Base-by-base conservation (phyloP, 2,888 invertebrate genomes). In the Heliconius charithonia region DNA sequence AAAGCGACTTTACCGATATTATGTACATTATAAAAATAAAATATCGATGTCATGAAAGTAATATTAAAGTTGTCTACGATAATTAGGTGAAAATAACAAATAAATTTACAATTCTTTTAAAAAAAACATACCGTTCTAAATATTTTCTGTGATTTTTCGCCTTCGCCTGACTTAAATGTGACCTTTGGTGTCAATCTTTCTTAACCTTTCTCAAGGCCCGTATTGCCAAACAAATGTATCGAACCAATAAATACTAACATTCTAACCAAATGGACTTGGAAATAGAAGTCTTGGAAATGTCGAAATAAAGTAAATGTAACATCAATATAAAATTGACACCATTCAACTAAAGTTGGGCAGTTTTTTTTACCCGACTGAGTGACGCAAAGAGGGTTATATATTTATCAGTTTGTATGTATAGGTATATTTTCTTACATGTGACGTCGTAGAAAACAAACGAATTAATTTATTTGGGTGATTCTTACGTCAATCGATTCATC, bases 181-280 rank as follows among this genome's bases (percentile, higher is more conserved):
- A 45, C 69, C 69, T 69, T 69, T 41, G 41, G 69, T 27, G 69
- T 69, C 69, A 69, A 69, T 69, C 69, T 41, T 69, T 45, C 69
- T 69, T 45, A 69, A 69, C 41, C 69, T 69, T 45, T 69, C 41
- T 25, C 69, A 41, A 69, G 69, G 69, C 25, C 41, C 41, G 41
- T 41, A 22, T 32, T 69, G 29, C 16, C 41, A 69, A n/a, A 41
- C 16, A 69, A 69, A 69, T 69, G 69, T 69, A 69, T 69, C 41
- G 69, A 69, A 19, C 25, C 3, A 25, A 67, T 13, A 67, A 67
- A 56, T 59, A 66, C 59, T 32, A 10, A 41, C 41, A 25, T n/a
- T 41, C 45, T 69, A 67, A 25, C 13, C 37, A 67, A 67, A 67
- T 67, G 67, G 67, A 41, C 67, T 67, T 67, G n/a, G 27, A 41